Conservation (phyloP, 2,888 invertebrate genomes). For the Leptopilina myrica region DNA sequence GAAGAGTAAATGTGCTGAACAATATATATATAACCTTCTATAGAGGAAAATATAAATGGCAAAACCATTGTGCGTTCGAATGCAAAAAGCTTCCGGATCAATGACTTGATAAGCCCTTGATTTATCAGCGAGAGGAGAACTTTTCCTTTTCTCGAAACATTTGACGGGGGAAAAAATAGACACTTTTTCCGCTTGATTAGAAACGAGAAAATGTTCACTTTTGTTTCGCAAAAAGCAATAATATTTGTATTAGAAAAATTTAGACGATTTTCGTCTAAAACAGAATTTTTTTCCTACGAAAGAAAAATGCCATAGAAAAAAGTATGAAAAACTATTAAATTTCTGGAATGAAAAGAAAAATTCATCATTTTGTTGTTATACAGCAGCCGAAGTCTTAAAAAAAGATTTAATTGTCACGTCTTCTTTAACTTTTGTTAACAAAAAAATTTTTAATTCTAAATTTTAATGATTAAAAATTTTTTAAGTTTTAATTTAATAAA, state of each 20-base stretch:
- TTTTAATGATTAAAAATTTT: too few relatives aligned
- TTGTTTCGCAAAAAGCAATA: too few relatives aligned
- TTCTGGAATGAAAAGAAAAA: too few relatives aligned
- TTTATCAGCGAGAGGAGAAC: background rate
- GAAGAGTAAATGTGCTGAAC: background rate
- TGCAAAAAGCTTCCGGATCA: conserved; percentile 36
- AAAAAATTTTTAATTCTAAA: background rate
- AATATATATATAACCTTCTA: background rate
- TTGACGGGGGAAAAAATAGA: background rate
- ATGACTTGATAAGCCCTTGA: conserved; percentile 31
- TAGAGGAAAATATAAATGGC: conserved; percentile 18
- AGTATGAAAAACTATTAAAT: too few relatives aligned
- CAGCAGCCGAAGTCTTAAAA: too few relatives aligned
- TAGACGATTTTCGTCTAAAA: too few relatives aligned
- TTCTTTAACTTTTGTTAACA: background rate
- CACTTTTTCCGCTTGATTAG: background rate
- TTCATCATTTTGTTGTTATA: too few relatives aligned
- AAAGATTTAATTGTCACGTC: too few relatives aligned
- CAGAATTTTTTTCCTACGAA: too few relatives aligned
- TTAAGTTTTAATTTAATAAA: too few relatives aligned
- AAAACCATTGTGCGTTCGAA: conserved; percentile 19
- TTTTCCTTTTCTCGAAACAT: background rate
- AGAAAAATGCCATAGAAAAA: too few relatives aligned
- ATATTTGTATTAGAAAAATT: too few relatives aligned
- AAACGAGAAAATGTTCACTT: background rate